Evolutionary conservation across 2,113 vertebrate genomes (phyloP), one percentile per base, ranked within the genome.

Genomic region (Athene noctua): DNA sequence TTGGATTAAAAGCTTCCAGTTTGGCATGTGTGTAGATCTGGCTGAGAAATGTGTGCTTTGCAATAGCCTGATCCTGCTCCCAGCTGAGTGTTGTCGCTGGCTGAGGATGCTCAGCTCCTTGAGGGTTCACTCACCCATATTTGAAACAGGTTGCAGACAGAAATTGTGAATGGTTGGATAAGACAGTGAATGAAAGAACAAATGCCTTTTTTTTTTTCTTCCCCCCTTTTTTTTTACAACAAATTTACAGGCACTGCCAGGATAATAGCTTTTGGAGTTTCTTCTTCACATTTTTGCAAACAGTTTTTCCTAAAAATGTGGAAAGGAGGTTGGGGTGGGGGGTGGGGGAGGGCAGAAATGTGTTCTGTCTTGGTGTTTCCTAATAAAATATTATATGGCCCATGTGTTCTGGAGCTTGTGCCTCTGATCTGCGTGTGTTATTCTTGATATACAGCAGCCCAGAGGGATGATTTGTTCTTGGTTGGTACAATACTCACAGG

Each of bases 111-210:
- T 91, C 46, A 55, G 57, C 51, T 94, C 91, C 89, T 94, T 17
- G 25, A 89, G 91, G 89, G 83, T 66, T 96, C 0, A 0, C 70
- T 91, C 73, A 57, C 78, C 80, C 80, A 82, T 49, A 67, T 89
- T 21, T 58, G 38, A 80, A 51, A 71, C 65, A 68, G 67, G 42
- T 81, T 78, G 82, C 32, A 27, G 72, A 87, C 58, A 1, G 8
- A 95, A 94, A 70, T 90, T 92, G 73, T 95, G 94, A 97, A 97
- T 94, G 92, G 89, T 16, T 73, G 91, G 57, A 26, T 68, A 54
- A 91, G 52, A 49, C 27, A 36, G 68, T 15, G 63, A 88, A 90
- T 94, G 86, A 95, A 94, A 27, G 46, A 87, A 79, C 13, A 51
- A 84, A 75, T 42, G 9, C 1, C 3, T 10, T 40, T 6, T 34